Percentiles rank a stretch among this genome's conserved stretches.
Conservation (phyloP, 2,797 vertebrate species). For the Vireo griseus region DNA sequence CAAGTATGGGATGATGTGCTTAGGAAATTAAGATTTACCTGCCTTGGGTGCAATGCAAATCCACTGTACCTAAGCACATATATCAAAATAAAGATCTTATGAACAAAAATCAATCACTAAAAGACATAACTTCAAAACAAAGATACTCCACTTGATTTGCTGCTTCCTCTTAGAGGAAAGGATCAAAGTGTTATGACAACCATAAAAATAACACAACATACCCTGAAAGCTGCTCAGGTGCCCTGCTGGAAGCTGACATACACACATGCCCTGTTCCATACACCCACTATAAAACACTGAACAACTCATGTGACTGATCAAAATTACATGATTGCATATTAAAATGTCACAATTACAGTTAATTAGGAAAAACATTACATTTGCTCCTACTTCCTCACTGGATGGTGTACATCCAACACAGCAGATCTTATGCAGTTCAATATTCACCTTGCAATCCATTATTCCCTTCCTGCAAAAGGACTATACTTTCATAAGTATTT, state of each 20-base stretch:
- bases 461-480: neutral
- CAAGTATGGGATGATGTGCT: neutral
- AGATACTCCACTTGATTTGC: neutral
- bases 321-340: neutral
- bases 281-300: rapidly evolving
- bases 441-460: neutral
- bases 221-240: neutral
- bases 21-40: neutral
- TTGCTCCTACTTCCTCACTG: neutral
- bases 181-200: neutral
- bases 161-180: neutral
- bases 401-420: neutral
- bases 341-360: neutral
- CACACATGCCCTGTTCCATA: rapidly evolving
- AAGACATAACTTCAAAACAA: neutral
- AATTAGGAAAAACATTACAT: neutral
- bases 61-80: neutral
- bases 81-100: neutral
- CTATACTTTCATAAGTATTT: neutral
- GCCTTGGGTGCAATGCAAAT: neutral
- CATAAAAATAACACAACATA: neutral
- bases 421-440: neutral
- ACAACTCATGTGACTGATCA: neutral
- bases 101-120: neutral
- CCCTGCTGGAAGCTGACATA: neutral